A percentile compares a stretch with the other conserved stretches of the same genome.
These are phyloP conservation scores for Sciaenops ocellatus DNA, from an alignment of 2,797 vertebrate species.

Conservation along the genomic window DNA sequence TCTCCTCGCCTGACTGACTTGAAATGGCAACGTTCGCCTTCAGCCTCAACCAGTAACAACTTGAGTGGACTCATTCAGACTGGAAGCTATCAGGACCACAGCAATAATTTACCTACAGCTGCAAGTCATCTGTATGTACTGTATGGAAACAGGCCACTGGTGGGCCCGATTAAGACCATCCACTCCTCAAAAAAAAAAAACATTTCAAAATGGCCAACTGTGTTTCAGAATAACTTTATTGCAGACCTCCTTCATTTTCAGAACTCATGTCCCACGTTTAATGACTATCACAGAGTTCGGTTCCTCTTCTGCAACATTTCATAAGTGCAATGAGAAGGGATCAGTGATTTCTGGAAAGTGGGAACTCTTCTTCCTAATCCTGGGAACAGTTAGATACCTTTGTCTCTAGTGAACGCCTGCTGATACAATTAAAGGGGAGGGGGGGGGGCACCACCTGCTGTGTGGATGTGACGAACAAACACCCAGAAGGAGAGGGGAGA, in stretches of 20 bases:
- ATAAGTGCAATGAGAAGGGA: constrained; percentile 5
- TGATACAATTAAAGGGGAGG: constrained; percentile 25
- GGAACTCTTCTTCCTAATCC: constrained; percentile 22
- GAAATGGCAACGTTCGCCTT: constrained; percentile 54
- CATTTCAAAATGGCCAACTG: constrained; percentile 18
- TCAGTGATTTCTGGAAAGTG: constrained; percentile 33
- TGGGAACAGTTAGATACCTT: constrained; percentile 29
- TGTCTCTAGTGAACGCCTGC: constrained; percentile 55
- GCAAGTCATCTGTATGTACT: constrained; percentile 39
- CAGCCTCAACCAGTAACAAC: constrained; percentile 37
- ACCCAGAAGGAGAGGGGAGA: constrained; percentile 2
- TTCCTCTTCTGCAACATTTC: constrained; percentile 33
- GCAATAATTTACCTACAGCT: constrained; percentile 71
- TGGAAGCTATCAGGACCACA: constrained; percentile 66
- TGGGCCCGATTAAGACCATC: constrained; percentile 46
- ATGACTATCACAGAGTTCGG: constrained; percentile 43
- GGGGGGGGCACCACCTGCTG: neutral
- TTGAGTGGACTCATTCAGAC: constrained; percentile 37
- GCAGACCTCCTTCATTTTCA: constrained; percentile 17
- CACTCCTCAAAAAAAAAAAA: constrained; percentile 14
- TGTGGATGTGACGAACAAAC: constrained; percentile 19
- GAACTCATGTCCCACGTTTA: neutral
- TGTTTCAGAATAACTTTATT: constrained; percentile 21
- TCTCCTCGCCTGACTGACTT: constrained; percentile 73
- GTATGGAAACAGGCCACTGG: constrained; percentile 58